Evolutionary conservation across 2,113 vertebrate genomes (phyloP).

Genomic region (Anoura caudifer): DNA sequence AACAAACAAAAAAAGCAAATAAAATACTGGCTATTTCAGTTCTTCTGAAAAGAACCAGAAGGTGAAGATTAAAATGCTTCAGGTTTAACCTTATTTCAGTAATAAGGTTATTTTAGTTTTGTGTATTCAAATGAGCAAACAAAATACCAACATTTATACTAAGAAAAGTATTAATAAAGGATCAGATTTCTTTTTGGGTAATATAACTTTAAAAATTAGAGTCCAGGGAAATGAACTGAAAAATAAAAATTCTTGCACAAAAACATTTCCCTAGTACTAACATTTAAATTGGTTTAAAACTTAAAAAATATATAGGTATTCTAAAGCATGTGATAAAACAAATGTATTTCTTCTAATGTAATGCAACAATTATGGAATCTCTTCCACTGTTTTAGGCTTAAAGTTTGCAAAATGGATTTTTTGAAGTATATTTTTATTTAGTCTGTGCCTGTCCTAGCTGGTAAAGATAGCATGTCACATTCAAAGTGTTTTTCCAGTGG

Average conservation of each 20-base stretch:
- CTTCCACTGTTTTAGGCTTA: slow-evolving; percentile 36
- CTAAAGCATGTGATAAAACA: slow-evolving; percentile 30
- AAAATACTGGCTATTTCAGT: neutral
- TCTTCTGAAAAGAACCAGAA: neutral
- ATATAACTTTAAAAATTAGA: slow-evolving; percentile 29
- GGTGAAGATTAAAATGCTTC: neutral
- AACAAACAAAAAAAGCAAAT: neutral
- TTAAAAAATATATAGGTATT: neutral
- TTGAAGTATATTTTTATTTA: slow-evolving; percentile 55
- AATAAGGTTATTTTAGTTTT: neutral
- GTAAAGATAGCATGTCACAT: slow-evolving; percentile 76
- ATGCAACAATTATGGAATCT: neutral
- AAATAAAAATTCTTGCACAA: slow-evolving; percentile 20
- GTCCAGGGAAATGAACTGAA: neutral
- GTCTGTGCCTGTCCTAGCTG: slow-evolving; percentile 69
- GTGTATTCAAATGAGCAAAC: neutral
- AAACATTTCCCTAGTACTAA: slow-evolving; percentile 31
- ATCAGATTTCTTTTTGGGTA: neutral
- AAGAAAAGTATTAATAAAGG: neutral
- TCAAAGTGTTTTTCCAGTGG: slow-evolving; percentile 68
- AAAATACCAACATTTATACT: neutral
- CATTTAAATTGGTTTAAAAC: slow-evolving; percentile 27
- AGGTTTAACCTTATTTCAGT: neutral
- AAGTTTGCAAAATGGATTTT: slow-evolving; percentile 57
- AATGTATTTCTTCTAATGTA: neutral